These are phyloP conservation scores for Hyppa rectilinea DNA, from an alignment of 2,888 invertebrate genomes.

Conservation along the genomic window DNA sequence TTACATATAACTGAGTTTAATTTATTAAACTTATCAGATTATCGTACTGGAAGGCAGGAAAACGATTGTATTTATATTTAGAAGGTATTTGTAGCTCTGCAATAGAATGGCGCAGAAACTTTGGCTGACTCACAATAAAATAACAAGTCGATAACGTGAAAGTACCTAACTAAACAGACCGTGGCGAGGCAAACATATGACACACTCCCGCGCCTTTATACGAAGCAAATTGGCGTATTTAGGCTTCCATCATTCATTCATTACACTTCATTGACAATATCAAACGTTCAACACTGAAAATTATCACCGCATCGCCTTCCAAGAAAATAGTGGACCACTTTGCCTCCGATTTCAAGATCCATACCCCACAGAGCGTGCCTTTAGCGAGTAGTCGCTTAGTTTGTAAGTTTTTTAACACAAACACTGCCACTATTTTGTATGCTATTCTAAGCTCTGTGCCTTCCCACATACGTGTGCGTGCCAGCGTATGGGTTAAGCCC, in stretches of 20 bases:
- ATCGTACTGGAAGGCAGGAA: neutral
- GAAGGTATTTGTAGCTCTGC: neutral
- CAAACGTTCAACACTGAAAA: neutral
- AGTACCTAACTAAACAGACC: constrained; percentile 12
- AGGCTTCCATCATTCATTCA: neutral
- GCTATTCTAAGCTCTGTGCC: too few relatives aligned
- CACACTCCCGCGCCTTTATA: neutral
- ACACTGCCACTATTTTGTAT: too few relatives aligned
- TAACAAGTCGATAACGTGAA: constrained; percentile 15
- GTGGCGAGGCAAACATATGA: constrained; percentile 19
- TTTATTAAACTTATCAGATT: too few relatives aligned
- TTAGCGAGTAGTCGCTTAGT: too few relatives aligned
- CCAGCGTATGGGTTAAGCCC: too few relatives aligned
- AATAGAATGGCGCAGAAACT: neutral
- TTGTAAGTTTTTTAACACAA: too few relatives aligned
- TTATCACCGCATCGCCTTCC: neutral
- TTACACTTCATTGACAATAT: neutral
- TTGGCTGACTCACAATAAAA: constrained; percentile 16
- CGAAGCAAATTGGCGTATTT: neutral
- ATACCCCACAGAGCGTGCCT: too few relatives aligned
- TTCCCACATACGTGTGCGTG: too few relatives aligned
- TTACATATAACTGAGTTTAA: too few relatives aligned
- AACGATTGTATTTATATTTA: neutral
- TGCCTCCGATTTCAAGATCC: too few relatives aligned
- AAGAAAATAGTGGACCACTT: neutral